phyloP scores from a whole-genome alignment of 2,797 vertebrate genomes.

The Pristis pectinata region DNA sequence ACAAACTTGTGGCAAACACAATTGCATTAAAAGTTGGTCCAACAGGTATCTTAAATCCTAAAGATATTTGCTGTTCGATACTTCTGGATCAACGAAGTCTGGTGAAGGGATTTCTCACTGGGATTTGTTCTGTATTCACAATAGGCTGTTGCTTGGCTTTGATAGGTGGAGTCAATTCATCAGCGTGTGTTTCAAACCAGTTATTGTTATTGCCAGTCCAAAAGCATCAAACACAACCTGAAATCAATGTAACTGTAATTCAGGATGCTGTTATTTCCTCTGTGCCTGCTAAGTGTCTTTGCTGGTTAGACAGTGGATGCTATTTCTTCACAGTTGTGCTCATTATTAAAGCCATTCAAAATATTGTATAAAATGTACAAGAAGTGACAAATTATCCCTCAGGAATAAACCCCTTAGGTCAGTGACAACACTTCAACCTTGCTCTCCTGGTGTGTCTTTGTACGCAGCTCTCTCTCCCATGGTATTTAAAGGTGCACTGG shows the following conservation, averaged over 20 bases:
- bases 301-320: too few relatives aligned
- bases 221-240: neutral
- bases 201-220: too few relatives aligned
- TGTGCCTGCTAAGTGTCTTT: neutral
- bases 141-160: too few relatives aligned
- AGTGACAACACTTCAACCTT: neutral
- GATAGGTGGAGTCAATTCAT: too few relatives aligned
- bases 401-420: neutral
- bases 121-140: too few relatives aligned
- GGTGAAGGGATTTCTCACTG: too few relatives aligned
- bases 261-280: neutral
- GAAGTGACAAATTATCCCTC: neutral
- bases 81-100: too few relatives aligned
- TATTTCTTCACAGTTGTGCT: neutral
- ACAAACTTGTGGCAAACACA: neutral
- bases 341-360: neutral
- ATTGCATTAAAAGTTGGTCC: neutral
- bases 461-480: neutral
- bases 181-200: too few relatives aligned
- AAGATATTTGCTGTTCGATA: too few relatives aligned
- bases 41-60: neutral
- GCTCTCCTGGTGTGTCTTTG: neutral
- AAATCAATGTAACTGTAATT: neutral
- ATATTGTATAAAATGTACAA: slow-evolving; percentile 1
- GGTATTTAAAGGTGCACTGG: neutral